These are phyloP conservation scores for Cebidichthys violaceus DNA, from an alignment of 2,113 vertebrate species.

Conservation along the genomic window DNA sequence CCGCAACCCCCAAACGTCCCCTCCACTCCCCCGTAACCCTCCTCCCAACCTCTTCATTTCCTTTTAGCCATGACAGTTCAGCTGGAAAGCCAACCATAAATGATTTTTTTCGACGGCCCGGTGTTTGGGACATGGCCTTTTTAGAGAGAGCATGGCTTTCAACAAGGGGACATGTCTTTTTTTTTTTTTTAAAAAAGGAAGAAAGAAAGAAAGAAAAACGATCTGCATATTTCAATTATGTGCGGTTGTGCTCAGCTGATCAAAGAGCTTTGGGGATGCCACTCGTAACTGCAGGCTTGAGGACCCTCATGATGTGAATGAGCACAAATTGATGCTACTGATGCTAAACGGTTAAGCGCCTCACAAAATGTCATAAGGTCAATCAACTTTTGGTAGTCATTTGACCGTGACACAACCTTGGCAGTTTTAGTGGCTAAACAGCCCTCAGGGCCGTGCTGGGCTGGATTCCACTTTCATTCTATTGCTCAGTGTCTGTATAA, in stretches of 20 bases:
- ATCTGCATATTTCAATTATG: conserved; percentile 79
- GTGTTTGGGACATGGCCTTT: conserved; percentile 72
- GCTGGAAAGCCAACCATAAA: conserved; percentile 84
- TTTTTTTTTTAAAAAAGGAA: conserved; percentile 8
- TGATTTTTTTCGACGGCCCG: conserved; percentile 73
- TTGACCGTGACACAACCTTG: conserved; percentile 73
- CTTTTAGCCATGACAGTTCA: conserved; percentile 83
- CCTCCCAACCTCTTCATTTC: conserved; percentile 78
- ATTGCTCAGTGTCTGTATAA: conserved; percentile 8
- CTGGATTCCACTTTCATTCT: conserved; percentile 23
- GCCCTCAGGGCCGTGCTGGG: conserved; percentile 17
- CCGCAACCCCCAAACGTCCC: conserved; percentile 51
- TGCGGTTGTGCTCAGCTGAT: conserved; percentile 75
- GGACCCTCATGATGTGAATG: conserved; percentile 67
- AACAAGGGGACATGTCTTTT: conserved; percentile 55
- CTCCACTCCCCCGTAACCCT: conserved; percentile 51
- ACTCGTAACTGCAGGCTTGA: conserved; percentile 52
- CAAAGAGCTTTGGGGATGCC: conserved; percentile 70
- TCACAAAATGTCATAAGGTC: conserved; percentile 72
- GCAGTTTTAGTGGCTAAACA: conserved; percentile 54
- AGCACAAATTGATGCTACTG: conserved; percentile 74
- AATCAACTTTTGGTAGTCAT: conserved; percentile 75
- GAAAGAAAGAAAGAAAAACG: conserved; percentile 53
- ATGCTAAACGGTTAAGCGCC: conserved; percentile 74
- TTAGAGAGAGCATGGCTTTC: conserved; percentile 57